phyloP scores from a whole-genome alignment of 2,888 invertebrate genomes.

The Amiota mariae region DNA sequence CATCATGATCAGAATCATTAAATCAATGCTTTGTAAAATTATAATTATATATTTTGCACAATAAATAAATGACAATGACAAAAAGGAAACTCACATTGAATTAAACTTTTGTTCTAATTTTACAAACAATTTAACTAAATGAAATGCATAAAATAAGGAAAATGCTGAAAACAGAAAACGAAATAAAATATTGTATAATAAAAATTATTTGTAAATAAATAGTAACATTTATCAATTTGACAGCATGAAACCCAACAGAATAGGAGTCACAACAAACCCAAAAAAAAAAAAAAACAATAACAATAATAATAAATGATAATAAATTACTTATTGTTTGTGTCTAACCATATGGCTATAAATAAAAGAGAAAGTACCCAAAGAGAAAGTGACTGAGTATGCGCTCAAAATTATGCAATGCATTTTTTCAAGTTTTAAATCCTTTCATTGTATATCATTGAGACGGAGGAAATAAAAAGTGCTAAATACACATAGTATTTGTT shows the following conservation, averaged over 20 bases:
- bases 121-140: neutral
- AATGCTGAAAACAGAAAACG: neutral
- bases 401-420: conserved; percentile 12
- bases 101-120: conserved; percentile 1
- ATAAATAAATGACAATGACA: no score
- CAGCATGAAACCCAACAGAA: neutral
- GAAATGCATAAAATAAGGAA: neutral
- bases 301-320: neutral
- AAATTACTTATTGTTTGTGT: conserved; percentile 6
- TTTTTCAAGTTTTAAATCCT: neutral
- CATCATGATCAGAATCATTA: conserved; percentile 31
- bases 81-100: neutral
- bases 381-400: neutral
- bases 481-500: no score
- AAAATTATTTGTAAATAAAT: neutral
- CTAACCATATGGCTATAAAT: neutral
- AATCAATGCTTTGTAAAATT: conserved; percentile 43
- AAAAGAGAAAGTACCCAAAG: neutral
- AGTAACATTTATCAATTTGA: neutral
- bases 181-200: conserved; percentile 1
- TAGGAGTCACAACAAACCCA: no score
- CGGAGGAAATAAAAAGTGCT: no score
- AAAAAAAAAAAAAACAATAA: neutral
- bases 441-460: no score
- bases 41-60: no score